These are phyloP conservation scores for Tragelaphus eurycerus DNA, from an alignment of 2,797 vertebrate genomes.

Conservation along the genomic window DNA sequence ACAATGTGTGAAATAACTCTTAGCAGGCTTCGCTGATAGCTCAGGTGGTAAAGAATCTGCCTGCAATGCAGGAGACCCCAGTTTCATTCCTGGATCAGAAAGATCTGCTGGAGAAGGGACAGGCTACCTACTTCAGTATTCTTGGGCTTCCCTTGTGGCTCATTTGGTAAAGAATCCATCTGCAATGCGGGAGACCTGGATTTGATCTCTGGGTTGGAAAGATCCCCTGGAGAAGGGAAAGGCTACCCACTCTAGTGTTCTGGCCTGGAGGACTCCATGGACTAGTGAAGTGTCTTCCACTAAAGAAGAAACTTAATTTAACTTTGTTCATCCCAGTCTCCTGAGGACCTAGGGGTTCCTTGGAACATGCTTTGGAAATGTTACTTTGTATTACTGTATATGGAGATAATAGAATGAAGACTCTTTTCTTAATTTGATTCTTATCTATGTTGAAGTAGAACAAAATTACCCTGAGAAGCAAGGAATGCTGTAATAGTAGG, in stretches of 20 bases:
- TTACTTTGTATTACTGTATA: not conserved
- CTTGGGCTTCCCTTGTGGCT: not conserved
- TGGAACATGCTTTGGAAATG: not conserved
- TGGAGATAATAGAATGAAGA: not conserved
- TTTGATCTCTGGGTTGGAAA: not conserved
- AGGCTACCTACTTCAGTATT: not conserved
- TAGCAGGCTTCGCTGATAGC: not conserved
- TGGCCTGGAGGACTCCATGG: not conserved
- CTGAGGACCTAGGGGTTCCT: not conserved
- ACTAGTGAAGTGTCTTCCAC: not conserved
- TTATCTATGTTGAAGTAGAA: not conserved
- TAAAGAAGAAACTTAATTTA: not conserved
- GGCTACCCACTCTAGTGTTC: not conserved
- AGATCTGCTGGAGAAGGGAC: not conserved
- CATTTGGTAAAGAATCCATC: too few relatives aligned
- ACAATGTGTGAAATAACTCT: not conserved
- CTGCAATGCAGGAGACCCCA: not conserved
- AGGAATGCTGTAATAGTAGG: not conserved
- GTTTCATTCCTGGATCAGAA: not conserved
- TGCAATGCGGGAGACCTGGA: not conserved
- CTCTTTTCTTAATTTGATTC: not conserved
- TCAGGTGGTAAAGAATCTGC: not conserved
- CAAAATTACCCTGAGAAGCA: not conserved
- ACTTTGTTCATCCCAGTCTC: not conserved
- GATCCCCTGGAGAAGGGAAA: not conserved